Percentiles rank a stretch among this genome's conserved stretches.
phyloP scores from a whole-genome alignment of 2,113 vertebrate genomes.

The Eubucco bourcierii region DNA sequence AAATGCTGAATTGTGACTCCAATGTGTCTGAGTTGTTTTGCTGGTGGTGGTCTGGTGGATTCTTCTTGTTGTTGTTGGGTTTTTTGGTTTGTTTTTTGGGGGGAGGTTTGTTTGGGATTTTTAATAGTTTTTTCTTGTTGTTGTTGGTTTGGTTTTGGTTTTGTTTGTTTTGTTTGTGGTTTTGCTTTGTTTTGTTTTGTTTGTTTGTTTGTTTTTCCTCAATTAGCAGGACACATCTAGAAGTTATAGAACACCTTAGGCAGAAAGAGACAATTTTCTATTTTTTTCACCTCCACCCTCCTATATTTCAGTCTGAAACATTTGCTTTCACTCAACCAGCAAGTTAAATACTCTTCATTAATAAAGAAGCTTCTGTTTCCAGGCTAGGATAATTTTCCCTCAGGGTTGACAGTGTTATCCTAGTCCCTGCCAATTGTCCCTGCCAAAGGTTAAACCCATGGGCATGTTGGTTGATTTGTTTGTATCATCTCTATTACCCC shows the following conservation, averaged over 20 bases:
- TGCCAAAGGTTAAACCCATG: not conserved
- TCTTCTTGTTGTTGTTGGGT: no score
- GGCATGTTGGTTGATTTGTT: not conserved
- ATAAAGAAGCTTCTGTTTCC: not conserved
- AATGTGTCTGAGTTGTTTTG: not conserved
- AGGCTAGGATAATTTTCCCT: not conserved
- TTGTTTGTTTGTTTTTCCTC: not conserved
- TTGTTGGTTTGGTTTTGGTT: no score
- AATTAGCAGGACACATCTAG: conserved; percentile 4
- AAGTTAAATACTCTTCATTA: not conserved
- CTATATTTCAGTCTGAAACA: not conserved
- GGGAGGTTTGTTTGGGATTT: no score
- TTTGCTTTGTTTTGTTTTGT: not conserved
- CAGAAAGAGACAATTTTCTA: not conserved
- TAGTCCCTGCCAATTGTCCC: not conserved
- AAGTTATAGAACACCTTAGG: not conserved
- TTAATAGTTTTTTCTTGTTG: no score
- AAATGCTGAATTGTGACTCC: conserved; percentile 34
- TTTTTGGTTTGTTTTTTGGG: no score
- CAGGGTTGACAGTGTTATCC: not conserved
- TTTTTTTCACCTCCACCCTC: no score
- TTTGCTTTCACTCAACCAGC: not conserved
- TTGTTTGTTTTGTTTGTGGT: no score
- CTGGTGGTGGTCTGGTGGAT: no score
- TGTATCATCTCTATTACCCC: not conserved